Base-by-base conservation (phyloP, 2,113 vertebrate species). In the Benthochromis sp. region DNA sequence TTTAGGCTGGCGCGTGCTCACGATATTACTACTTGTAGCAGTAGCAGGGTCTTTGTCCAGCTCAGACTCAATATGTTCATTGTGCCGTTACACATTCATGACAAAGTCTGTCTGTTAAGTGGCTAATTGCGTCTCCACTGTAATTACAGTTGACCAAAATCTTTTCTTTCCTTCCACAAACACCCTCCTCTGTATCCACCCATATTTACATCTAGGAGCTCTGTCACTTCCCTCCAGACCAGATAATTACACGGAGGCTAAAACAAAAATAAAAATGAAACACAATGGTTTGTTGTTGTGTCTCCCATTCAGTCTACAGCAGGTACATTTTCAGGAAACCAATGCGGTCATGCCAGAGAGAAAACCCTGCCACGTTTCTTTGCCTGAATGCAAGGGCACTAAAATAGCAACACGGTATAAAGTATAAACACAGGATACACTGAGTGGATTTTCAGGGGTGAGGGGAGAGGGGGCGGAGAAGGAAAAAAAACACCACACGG, bases 361-460 rank as follows among this genome's bases (percentile, higher is more conserved):
- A 90, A 84, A 86, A 53, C 29, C 34, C 86, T 54, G 40, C 24
- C 88, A 34, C 71, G 59, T 52, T 38, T 69, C 80, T 85, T 79
- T 21, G 86, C 78, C 53, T 76, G 80, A 29, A 82, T 85, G 50
- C 84, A 87, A 86, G 47, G 4, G 59, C 54, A 86, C 90, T 34
- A 66, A 92, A 94, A 95, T 92, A 94, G 92, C 82, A 86, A 63
- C 86, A 47, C 38, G 8, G 1, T 34, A 80, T 53, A 76, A 14
- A 80, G 50, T 50, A 84, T 91, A 93, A 92, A 93, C 92, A 94
- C 71, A 69, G 85, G 73, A 83, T 81, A 86, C 55, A 85, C 81
- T 27, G 79, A 57, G 59, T 83, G 54, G 69, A 21, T 71, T 81
- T 69, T 54, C 63, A 52, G 27, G 27, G 73, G 27, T 52, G 73